Evolutionary conservation across 2,888 invertebrate species (phyloP).

Genomic region (Amphipoea lucens): DNA sequence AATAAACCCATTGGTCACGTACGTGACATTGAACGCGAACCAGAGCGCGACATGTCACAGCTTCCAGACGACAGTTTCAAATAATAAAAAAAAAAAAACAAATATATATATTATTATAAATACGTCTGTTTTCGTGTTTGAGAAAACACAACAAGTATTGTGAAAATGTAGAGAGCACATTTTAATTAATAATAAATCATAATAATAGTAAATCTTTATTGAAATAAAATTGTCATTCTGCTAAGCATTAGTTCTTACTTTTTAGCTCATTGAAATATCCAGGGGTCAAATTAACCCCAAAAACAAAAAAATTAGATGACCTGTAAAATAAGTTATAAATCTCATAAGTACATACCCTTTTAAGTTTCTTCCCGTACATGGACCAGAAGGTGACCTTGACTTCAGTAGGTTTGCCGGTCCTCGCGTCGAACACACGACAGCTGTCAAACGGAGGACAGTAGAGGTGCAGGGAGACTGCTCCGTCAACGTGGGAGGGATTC

Average conservation of each 20-base stretch:
- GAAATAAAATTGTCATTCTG: too few species aligned
- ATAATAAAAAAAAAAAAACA: too few species aligned
- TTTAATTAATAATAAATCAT: too few species aligned
- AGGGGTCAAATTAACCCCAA: not conserved
- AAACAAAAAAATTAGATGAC: not conserved
- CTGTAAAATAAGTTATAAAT: not conserved
- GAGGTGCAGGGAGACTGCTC: constrained; percentile 97
- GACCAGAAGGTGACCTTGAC: constrained; percentile 97
- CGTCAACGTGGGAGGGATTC: constrained; percentile 96
- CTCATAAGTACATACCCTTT: constrained; percentile 88
- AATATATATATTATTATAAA: too few species aligned
- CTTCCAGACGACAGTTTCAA: too few species aligned
- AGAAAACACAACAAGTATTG: not conserved
- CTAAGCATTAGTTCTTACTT: not conserved
- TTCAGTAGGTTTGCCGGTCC: constrained; percentile 94
- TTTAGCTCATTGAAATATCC: not conserved
- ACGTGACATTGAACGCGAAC: too few species aligned
- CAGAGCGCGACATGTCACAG: too few species aligned
- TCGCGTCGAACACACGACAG: constrained; percentile 97
- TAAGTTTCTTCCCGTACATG: constrained; percentile 95
- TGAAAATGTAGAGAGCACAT: not conserved
- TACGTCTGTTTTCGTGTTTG: too few species aligned
- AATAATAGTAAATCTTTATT: too few species aligned
- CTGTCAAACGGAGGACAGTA: constrained; percentile 98
- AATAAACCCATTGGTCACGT: too few species aligned